Evolutionary conservation across 92 coral and sea anemone genomes (phyloP).

Genomic region (Heliopora coerulea): DNA sequence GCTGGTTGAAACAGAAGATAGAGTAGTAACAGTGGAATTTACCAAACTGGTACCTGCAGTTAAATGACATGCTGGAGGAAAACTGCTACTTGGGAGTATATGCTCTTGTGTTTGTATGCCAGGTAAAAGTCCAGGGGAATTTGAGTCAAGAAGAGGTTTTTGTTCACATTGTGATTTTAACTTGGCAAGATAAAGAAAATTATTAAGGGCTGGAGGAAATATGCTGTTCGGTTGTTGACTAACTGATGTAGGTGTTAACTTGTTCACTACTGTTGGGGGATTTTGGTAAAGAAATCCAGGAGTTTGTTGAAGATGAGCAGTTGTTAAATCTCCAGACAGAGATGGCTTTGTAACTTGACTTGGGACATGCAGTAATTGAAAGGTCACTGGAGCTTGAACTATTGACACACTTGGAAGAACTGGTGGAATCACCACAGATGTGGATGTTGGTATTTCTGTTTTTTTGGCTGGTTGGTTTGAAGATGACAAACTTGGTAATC

Average conservation of each 20-base stretch:
- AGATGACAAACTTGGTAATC: neutral
- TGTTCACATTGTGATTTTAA: conserved; percentile 8
- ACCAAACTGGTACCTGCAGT: neutral
- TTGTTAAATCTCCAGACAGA: neutral
- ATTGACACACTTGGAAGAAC: neutral
- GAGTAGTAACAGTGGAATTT: conserved; percentile 3
- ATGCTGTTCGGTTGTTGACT: neutral
- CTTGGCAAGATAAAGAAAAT: conserved; percentile 8
- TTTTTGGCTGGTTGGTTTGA: neutral
- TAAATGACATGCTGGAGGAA: neutral
- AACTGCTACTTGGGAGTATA: neutral
- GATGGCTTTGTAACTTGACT: neutral
- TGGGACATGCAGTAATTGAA: conserved; percentile 6
- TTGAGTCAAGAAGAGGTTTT: conserved; percentile 1
- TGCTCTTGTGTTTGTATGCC: conserved; percentile 1
- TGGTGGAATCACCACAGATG: neutral
- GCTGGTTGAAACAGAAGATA: neutral
- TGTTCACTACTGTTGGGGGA: neutral
- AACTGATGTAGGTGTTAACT: conserved; percentile 1
- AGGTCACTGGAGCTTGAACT: conserved; percentile 17
- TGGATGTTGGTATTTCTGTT: neutral
- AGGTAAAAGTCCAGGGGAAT: conserved; percentile 1
- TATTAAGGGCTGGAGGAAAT: conserved; percentile 9
- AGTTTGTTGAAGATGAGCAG: conserved; percentile 1
- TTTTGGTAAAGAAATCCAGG: conserved; percentile 15